Conservation (phyloP, 2,888 invertebrate species). For the Nezara viridula region DNA sequence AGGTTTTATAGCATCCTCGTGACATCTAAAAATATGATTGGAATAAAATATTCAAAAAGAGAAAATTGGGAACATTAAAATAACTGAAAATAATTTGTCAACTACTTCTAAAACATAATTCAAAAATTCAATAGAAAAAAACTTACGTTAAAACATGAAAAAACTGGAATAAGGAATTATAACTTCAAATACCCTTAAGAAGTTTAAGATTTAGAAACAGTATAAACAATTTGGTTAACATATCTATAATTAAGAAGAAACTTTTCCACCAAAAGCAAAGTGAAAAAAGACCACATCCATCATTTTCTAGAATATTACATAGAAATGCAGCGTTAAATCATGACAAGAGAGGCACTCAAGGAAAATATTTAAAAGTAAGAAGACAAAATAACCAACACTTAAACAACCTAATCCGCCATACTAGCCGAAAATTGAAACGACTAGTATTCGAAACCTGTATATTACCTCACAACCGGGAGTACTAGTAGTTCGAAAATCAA, state of each 20-base stretch:
- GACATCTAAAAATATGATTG: slow-evolving; percentile 68
- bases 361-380: background rate
- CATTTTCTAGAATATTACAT: background rate
- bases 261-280: background rate
- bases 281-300: background rate
- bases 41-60: background rate
- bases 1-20: slow-evolving; percentile 71
- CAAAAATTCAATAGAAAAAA: background rate
- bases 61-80: background rate
- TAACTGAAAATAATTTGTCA: background rate
- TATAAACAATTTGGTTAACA: slow-evolving; percentile 58
- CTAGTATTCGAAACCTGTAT: slow-evolving; percentile 46
- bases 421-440: slow-evolving; percentile 47
- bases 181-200: slow-evolving; percentile 51
- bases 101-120: background rate
- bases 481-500: background rate
- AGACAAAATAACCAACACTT: slow-evolving; percentile 49
- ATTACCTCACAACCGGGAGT: background rate
- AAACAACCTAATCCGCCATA: slow-evolving; percentile 58
- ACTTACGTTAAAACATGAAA: slow-evolving; percentile 52
- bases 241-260: slow-evolving; percentile 8
- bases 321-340: background rate
- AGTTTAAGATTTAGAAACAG: slow-evolving; percentile 51
- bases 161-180: background rate
- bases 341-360: background rate